These are phyloP conservation scores for Sitophilus oryzae DNA, from an alignment of 1,140 invertebrate genomes.

Conservation along the genomic window DNA sequence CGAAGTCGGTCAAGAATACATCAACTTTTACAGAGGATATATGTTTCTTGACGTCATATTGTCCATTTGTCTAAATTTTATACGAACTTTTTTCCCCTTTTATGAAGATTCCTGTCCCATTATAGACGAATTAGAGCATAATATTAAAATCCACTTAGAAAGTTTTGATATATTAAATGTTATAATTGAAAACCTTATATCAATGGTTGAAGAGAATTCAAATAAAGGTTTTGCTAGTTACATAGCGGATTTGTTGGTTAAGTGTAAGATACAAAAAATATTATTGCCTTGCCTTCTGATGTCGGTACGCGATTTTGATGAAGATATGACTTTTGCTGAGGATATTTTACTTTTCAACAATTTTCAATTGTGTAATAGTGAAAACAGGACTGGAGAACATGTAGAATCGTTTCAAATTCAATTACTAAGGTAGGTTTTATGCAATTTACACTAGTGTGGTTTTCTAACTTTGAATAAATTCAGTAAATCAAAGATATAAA, in stretches of 20 bases:
- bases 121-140: constrained; percentile 68
- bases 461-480: background rate
- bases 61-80: constrained; percentile 71
- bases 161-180: constrained; percentile 73
- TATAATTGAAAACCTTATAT: constrained; percentile 70
- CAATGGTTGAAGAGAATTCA: constrained; percentile 77
- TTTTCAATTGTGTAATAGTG: constrained; percentile 53
- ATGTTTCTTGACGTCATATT: constrained; percentile 83
- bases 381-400: constrained; percentile 56
- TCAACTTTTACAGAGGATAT: constrained; percentile 61
- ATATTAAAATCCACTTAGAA: constrained; percentile 68
- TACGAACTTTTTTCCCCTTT: constrained; percentile 73
- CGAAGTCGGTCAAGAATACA: constrained; percentile 56
- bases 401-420: constrained; percentile 74
- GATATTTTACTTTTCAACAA: constrained; percentile 81
- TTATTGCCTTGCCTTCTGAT: constrained; percentile 77
- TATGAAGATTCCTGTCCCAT: constrained; percentile 53
- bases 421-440: constrained; percentile 52
- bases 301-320: constrained; percentile 56
- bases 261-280: constrained; percentile 87
- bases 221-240: constrained; percentile 72
- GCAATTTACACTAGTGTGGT: background rate
- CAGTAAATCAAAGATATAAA: too few species aligned
- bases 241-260: constrained; percentile 71
- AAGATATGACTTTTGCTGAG: constrained; percentile 67